Conservation (phyloP, 2,888 invertebrate species). For the Bimastos eiseni region DNA sequence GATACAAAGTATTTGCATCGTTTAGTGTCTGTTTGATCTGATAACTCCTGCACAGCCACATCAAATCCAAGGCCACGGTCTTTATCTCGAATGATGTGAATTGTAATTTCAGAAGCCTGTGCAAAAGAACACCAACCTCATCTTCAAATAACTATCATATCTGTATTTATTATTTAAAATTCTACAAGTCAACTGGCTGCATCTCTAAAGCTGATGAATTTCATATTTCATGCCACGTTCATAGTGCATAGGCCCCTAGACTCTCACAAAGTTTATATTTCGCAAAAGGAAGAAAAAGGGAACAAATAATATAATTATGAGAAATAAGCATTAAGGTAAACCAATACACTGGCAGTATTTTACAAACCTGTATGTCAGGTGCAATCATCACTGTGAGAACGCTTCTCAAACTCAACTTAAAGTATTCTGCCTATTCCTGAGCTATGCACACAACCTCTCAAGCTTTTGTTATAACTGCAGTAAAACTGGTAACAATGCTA, state of each 20-base stretch:
- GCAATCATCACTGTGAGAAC: neutral
- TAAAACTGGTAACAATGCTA: neutral
- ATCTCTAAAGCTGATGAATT: no score
- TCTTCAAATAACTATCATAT: neutral
- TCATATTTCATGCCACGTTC: no score
- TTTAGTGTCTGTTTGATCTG: neutral
- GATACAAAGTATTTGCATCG: neutral
- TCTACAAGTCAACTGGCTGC: no score
- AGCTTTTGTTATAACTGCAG: no score
- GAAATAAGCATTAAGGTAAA: neutral
- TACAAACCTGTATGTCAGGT: neutral
- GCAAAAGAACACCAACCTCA: neutral
- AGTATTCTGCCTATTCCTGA: neutral
- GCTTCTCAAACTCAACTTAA: neutral
- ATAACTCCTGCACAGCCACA: neutral
- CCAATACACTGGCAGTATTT: neutral
- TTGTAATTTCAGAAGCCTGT: neutral
- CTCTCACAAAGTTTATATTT: no score
- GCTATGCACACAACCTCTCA: no score
- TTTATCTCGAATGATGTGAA: conserved; percentile 13
- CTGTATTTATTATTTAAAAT: no score
- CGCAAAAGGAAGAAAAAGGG: no score
- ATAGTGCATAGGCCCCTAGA: no score
- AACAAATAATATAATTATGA: no score
- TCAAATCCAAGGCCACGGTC: neutral